Evolutionary conservation across 2,888 invertebrate species (phyloP).

Genomic region (Lagria hirta): DNA sequence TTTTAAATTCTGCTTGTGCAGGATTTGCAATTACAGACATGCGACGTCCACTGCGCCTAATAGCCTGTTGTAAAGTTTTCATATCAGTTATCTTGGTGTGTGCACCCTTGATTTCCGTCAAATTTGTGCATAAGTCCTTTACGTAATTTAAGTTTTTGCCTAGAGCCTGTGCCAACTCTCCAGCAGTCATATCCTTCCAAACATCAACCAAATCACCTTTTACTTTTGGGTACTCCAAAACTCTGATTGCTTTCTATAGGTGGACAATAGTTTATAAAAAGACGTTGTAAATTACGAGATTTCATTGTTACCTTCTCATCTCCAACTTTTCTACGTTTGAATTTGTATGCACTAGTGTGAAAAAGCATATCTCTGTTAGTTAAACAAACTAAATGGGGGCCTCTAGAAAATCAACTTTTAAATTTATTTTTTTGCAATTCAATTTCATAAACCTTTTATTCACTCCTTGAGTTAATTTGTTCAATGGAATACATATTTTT

Average conservation of each 20-base stretch:
- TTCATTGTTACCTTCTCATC: constrained; percentile 61
- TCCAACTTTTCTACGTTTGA: constrained; percentile 63
- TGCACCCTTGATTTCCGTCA: constrained; percentile 41
- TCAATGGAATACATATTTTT: too few relatives aligned
- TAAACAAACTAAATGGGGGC: too few relatives aligned
- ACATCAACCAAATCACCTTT: constrained; percentile 63
- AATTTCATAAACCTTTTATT: too few relatives aligned
- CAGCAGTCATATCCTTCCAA: constrained; percentile 81
- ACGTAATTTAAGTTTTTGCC: constrained; percentile 64
- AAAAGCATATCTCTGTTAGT: too few relatives aligned
- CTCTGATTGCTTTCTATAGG: constrained; percentile 56
- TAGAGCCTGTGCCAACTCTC: constrained; percentile 68
- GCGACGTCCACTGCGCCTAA: constrained; percentile 47
- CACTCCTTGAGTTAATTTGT: too few relatives aligned
- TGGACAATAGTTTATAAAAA: constrained; percentile 32
- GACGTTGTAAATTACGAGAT: background rate
- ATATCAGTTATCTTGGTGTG: constrained; percentile 44
- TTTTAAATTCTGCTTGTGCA: constrained; percentile 25
- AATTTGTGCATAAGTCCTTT: constrained; percentile 46
- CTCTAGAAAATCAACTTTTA: too few relatives aligned
- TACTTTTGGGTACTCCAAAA: constrained; percentile 56
- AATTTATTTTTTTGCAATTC: too few relatives aligned
- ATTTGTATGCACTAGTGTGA: too few relatives aligned
- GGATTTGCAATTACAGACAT: constrained; percentile 46
- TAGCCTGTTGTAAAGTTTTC: constrained; percentile 46